phyloP scores from a whole-genome alignment of 2,113 vertebrate species.

The Epinephelus cyanopodus region DNA sequence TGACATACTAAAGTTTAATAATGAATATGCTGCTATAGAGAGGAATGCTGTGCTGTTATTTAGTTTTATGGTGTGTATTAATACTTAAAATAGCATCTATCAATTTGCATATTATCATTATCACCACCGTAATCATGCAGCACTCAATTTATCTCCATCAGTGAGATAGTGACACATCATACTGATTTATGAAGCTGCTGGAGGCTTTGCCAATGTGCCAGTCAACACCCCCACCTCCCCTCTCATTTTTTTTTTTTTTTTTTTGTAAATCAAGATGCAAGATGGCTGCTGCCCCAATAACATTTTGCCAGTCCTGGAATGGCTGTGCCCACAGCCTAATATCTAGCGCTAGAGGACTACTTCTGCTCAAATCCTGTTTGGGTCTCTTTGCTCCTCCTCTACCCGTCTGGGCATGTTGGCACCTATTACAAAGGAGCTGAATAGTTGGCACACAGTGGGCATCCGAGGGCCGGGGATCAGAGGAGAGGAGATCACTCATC shows the following conservation, averaged over 20 bases:
- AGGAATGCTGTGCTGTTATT: neutral
- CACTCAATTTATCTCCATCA: constrained; percentile 12
- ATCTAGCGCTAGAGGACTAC: constrained; percentile 46
- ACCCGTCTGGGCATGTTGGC: constrained; percentile 79
- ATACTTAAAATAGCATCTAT: neutral
- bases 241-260: too few species aligned
- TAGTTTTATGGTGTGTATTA: neutral
- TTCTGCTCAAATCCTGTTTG: constrained; percentile 62
- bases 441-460: constrained; percentile 76
- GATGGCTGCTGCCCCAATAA: constrained; percentile 37
- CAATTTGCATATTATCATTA: neutral
- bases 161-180: neutral
- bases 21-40: neutral
- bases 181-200: constrained; percentile 8
- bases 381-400: constrained; percentile 72
- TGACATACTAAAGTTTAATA: neutral
- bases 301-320: constrained; percentile 50
- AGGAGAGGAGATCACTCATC: constrained; percentile 78
- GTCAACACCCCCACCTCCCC: neutral
- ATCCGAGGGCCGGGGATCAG: constrained; percentile 75
- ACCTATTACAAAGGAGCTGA: constrained; percentile 77
- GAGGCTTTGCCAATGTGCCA: constrained; percentile 6
- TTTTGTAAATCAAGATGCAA: constrained; percentile 18
- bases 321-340: constrained; percentile 37
- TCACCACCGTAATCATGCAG: neutral